Conservation (phyloP, 2,797 vertebrate species). For the Rhinogobio ventralis region DNA sequence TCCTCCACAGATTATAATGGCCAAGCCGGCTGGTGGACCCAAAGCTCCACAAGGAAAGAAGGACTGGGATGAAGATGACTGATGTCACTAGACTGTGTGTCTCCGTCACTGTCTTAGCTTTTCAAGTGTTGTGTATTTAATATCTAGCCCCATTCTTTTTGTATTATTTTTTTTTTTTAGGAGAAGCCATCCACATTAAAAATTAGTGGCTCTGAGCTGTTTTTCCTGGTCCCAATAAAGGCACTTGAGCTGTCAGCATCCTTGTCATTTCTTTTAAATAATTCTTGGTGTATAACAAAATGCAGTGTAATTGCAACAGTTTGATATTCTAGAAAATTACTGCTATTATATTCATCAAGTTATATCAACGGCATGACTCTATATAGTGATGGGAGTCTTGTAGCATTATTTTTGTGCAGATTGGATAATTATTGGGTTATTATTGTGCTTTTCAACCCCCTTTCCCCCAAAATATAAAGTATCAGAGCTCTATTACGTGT, state of each 20-base stretch:
- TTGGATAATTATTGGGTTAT: not conserved
- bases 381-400: not conserved
- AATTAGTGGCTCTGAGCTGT: constrained; percentile 32
- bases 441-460: not conserved
- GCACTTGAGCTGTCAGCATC: constrained; percentile 57
- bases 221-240: constrained; percentile 61
- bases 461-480: no score
- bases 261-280: not conserved
- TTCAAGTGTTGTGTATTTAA: constrained; percentile 60
- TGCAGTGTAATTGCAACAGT: not conserved
- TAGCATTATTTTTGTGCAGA: not conserved
- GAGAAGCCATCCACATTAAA: constrained; percentile 30
- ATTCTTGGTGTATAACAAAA: not conserved
- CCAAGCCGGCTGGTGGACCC: constrained; percentile 89
- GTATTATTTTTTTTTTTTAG: constrained; percentile 39
- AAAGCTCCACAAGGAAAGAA: constrained; percentile 94
- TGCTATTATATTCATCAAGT: not conserved
- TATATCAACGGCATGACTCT: not conserved
- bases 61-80: constrained; percentile 95
- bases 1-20: constrained; percentile 89
- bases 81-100: constrained; percentile 62
- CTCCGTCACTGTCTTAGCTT: constrained; percentile 25
- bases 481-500: no score
- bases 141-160: constrained; percentile 37
- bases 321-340: not conserved